These are phyloP conservation scores for Lepisosteus oculatus DNA, from an alignment of 2,113 vertebrate species.

Conservation along the genomic window DNA sequence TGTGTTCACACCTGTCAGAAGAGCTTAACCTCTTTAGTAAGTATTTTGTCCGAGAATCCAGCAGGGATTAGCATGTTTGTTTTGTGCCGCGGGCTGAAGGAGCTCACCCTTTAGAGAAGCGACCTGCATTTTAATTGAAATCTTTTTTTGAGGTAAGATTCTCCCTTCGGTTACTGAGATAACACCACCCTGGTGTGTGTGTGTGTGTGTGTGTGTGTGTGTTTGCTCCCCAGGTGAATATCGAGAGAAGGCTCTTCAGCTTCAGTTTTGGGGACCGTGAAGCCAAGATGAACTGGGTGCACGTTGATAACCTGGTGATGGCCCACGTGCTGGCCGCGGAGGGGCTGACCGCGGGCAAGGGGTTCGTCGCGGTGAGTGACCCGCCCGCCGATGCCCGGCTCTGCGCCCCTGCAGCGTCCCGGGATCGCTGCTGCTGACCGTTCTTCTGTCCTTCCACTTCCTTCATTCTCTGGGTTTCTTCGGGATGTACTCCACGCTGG, in stretches of 20 bases:
- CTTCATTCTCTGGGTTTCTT: no score
- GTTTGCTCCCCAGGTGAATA: slow-evolving; percentile 65
- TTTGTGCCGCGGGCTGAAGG: no score
- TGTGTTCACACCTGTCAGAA: not conserved
- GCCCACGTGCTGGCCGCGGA: slow-evolving; percentile 80
- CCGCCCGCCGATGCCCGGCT: no score
- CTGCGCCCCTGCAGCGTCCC: no score
- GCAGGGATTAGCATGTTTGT: no score
- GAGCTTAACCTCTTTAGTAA: not conserved
- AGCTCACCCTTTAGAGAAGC: no score
- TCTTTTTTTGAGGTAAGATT: no score
- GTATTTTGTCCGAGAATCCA: no score
- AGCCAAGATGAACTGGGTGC: slow-evolving; percentile 88
- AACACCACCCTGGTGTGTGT: not conserved
- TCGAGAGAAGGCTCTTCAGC: slow-evolving; percentile 74
- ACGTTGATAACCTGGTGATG: slow-evolving; percentile 80
- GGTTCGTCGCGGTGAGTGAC: slow-evolving; percentile 76
- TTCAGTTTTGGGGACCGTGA: slow-evolving; percentile 78
- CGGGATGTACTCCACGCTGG: no score
- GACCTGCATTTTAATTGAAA: no score
- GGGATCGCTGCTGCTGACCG: slow-evolving; percentile 6
- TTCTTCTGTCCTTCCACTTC: not conserved
- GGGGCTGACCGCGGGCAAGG: slow-evolving; percentile 69
- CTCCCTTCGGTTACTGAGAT: no score
- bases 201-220: not conserved